Evolutionary conservation across 1,140 invertebrate species (phyloP), one percentile per base, ranked within the genome.

Genomic region (Olivierus martensii): DNA sequence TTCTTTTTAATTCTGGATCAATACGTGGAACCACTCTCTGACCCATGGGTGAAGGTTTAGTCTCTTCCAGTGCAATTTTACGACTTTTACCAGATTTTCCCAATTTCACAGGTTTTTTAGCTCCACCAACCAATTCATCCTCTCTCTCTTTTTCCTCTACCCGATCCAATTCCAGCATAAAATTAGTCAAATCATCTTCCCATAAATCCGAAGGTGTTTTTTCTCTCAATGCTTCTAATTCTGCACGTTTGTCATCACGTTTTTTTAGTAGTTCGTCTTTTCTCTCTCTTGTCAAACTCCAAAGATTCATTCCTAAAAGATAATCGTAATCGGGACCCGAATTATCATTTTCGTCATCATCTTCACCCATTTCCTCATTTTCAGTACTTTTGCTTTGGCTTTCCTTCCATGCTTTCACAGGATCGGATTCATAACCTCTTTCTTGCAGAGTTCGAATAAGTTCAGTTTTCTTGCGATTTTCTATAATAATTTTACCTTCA

Each of bases 221-320:
- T 37, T 54, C 59, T 49, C 67, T 61, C 19, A 79, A 54, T 6
- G 58, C 56, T 41, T 67, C 57, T 15, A 76, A 53, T 59, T 76
- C 73, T 35, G 46, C 36, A 0, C 42, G 17, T 49, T 73, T 74
- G 3, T 78, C 77, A n/a, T 90, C 67, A 63, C 61, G 55, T 43
- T 56, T 56, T 36, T 55, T 62, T 10, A 59, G 28, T 2, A 65
- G 43, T 45, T 95, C 87, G 56, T 97, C 88, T 65, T 97, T 96
- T 63, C 79, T 83, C 71, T 97, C 94, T 58, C 84, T 82, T 0
- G 92, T 93, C 43, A 97, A 73, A 73, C 78, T 84, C 89, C 89
- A 93, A 76, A 98, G 79, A 0, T 81, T 80, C 90, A 96, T 93
- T n/a, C 87, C 86, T 39, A 95, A 71, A 28, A 96, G 72, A 66